Evolutionary conservation across 1,140 invertebrate genomes (phyloP), one percentile per base, ranked within the genome.

Genomic region (Eumaeus atala): DNA sequence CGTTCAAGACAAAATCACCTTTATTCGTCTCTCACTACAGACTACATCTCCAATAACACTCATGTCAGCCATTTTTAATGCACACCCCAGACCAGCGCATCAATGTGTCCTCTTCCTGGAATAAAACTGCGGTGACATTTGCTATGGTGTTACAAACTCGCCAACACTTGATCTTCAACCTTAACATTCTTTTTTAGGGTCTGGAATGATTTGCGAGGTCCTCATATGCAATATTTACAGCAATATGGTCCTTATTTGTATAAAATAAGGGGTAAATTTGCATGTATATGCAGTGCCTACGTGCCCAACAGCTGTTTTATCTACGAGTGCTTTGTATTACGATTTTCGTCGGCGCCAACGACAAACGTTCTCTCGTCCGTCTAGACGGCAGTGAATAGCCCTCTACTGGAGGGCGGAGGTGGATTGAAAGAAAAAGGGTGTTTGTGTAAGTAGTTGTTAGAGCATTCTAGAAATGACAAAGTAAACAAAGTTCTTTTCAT

Each of bases 291-390:
- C 3, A 1, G 4, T 16, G 9, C 40, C 50, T 67, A 70, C 70
- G 70, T 77, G 68, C 67, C 59, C 58, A 73, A 77, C 70, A 77
- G 72, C 70, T 77, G 72, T 77, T 73, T 70, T 73, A 66, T 75
- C 63, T 67, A 61, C 51, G 49, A 44, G 33, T 47, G 59, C 64
- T 72, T 76, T 73, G 70, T 76, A 70, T 66, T 58, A 62, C 62
- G 70, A 72, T 71, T 74, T 73, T 65, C 61, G 66, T 55, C 49
- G 65, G 60, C 71, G 61, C 62, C 62, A 63, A 70, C 61, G 71
- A 56, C 59, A 56, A 38, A 61, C 28, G 51, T 48, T 8, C 34
- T 28, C 16, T 21, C 34, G 44, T 56, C 34, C 34, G 44, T 56
- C 58, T 63, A 58, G 58, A 59, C 58, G 42, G 5, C 48, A 55